Conservation (phyloP, 2,888 invertebrate species). For the Latrodectus hesperus region DNA sequence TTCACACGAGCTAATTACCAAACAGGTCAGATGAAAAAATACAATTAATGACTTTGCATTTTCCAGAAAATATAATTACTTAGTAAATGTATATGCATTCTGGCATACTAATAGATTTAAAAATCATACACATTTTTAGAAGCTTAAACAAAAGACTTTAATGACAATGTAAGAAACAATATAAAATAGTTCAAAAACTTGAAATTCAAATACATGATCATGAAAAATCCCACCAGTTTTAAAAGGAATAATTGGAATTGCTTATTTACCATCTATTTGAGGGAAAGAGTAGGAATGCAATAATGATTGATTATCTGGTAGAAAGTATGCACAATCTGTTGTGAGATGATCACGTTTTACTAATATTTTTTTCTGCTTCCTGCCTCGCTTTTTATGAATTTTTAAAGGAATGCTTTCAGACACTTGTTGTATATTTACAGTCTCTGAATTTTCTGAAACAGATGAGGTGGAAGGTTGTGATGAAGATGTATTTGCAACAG, state of each 20-base stretch:
- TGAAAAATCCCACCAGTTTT: too few species aligned
- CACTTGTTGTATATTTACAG: conserved; percentile 4
- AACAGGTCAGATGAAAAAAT: too few species aligned
- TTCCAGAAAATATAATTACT: too few species aligned
- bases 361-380: conserved; percentile 6
- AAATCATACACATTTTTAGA: too few species aligned
- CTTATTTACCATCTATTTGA: conserved; percentile 32
- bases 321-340: conserved; percentile 43
- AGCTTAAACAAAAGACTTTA: too few species aligned
- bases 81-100: too few species aligned
- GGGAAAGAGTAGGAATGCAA: background rate
- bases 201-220: too few species aligned
- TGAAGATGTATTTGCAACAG: background rate
- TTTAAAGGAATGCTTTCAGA: conserved; percentile 5
- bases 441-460: conserved; percentile 25
- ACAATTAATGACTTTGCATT: too few species aligned
- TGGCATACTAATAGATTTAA: too few species aligned
- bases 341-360: conserved; percentile 28
- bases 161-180: background rate
- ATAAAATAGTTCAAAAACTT: background rate
- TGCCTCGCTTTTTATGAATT: conserved; percentile 8
- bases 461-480: conserved; percentile 26
- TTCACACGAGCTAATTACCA: too few species aligned
- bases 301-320: conserved; percentile 18
- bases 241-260: too few species aligned